Percentiles rank a stretch among this genome's conserved stretches.
phyloP scores from a whole-genome alignment of 1,140 invertebrate genomes.

The Charaxes varanes region DNA sequence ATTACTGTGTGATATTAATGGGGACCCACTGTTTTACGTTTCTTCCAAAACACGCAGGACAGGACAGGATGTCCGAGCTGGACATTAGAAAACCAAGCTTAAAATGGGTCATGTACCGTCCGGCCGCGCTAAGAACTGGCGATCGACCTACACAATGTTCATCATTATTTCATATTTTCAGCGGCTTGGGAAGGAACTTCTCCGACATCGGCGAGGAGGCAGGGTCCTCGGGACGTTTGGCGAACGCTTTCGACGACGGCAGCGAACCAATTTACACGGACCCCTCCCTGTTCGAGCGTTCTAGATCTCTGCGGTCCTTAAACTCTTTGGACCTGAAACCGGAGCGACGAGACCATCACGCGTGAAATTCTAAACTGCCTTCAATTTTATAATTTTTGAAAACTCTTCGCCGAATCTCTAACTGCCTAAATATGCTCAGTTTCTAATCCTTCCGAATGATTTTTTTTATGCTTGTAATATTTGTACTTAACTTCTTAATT shows the following conservation, averaged over 20 bases:
- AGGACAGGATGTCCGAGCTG: no score
- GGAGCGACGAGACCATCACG: conserved; percentile 49
- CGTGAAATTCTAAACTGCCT: conserved; percentile 27
- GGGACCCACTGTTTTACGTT: no score
- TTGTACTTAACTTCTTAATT: conserved; percentile 13
- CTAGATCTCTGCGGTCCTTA: conserved; percentile 76
- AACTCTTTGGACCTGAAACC: conserved; percentile 65
- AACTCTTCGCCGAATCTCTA: conserved; percentile 16
- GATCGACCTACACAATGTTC: no score
- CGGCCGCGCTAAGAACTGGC: no score
- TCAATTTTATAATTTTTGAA: conserved; percentile 16
- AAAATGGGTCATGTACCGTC: no score
- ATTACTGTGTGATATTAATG: no score
- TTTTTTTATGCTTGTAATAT: conserved; percentile 22
- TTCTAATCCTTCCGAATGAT: conserved; percentile 33
- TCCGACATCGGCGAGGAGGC: conserved; percentile 55
- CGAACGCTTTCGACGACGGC: conserved; percentile 82
- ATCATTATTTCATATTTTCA: conserved; percentile 25
- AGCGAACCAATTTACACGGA: conserved; percentile 95
- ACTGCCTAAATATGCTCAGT: conserved; percentile 39
- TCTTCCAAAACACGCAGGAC: no score
- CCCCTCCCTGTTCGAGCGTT: conserved; percentile 91
- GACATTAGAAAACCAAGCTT: no score
- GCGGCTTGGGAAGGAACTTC: conserved; percentile 67
- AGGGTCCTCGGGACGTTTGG: conserved; percentile 57